These are phyloP conservation scores for Echinops telfairi DNA, from an alignment of 2,113 vertebrate genomes.

Conservation along the genomic window DNA sequence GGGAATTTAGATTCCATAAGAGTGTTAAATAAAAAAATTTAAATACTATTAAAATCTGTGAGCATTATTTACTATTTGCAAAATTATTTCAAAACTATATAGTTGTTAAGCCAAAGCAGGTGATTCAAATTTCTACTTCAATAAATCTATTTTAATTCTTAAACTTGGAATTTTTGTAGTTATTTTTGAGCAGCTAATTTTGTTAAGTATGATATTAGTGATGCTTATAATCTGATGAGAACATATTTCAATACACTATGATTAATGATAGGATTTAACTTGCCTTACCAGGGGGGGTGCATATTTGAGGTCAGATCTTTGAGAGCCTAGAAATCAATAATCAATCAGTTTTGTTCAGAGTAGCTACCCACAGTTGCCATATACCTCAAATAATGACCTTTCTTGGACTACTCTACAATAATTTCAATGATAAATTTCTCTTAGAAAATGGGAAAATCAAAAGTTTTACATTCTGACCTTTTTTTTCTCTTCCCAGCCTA, in stretches of 20 bases:
- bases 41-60: accelerated
- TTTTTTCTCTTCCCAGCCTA: constrained; percentile 26
- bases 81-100: neutral
- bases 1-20: neutral
- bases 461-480: constrained; percentile 80
- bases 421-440: constrained; percentile 41
- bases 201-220: neutral
- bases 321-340: neutral
- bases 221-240: neutral
- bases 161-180: accelerated
- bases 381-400: neutral
- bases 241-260: too few species aligned
- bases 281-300: neutral
- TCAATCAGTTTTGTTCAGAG: neutral
- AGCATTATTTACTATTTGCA: neutral
- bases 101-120: neutral
- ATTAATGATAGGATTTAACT: too few species aligned
- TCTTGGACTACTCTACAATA: neutral
- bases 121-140: accelerated
- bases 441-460: constrained; percentile 59
- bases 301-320: neutral
- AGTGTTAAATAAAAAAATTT: neutral
- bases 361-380: neutral
- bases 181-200: neutral
- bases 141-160: neutral